These are phyloP conservation scores for Pipistrellus pipistrellus DNA, from an alignment of 2,797 vertebrate genomes.

Conservation along the genomic window DNA sequence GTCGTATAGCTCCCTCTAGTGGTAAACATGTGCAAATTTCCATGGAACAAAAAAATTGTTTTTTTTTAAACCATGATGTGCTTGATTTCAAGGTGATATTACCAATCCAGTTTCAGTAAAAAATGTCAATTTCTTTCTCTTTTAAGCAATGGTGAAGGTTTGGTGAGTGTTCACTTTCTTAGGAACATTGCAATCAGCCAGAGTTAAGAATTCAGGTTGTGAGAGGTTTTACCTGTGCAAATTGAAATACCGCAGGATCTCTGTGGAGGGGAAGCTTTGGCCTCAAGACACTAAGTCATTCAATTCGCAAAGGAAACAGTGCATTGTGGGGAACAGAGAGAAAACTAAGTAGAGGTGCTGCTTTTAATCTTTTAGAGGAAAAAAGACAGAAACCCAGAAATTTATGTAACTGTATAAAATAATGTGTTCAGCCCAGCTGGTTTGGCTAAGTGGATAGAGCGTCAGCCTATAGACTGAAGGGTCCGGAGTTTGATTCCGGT, in stretches of 20 bases:
- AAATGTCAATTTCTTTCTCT: conserved; percentile 21
- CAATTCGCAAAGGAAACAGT: neutral
- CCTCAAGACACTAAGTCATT: neutral
- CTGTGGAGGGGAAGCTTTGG: neutral
- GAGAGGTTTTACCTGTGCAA: neutral
- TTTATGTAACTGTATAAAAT: neutral
- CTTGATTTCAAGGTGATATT: conserved; percentile 24
- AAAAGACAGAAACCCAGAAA: neutral
- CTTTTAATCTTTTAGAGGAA: neutral
- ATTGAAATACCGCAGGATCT: neutral
- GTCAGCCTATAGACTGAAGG: neutral
- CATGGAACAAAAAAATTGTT: neutral
- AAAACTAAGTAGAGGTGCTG: neutral
- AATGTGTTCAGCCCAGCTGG: neutral
- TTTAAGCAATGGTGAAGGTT: neutral
- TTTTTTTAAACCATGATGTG: neutral
- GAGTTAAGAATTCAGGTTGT: conserved; percentile 34
- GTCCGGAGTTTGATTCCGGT: neutral
- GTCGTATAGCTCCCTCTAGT: conserved; percentile 38
- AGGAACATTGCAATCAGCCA: neutral
- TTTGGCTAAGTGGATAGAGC: neutral
- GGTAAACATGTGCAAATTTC: conserved; percentile 13
- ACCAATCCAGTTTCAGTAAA: neutral
- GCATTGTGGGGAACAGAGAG: neutral
- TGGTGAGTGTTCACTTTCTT: neutral